Base-by-base conservation (phyloP, 2,113 vertebrate species). In the Chlorocebus sabaeus region DNA sequence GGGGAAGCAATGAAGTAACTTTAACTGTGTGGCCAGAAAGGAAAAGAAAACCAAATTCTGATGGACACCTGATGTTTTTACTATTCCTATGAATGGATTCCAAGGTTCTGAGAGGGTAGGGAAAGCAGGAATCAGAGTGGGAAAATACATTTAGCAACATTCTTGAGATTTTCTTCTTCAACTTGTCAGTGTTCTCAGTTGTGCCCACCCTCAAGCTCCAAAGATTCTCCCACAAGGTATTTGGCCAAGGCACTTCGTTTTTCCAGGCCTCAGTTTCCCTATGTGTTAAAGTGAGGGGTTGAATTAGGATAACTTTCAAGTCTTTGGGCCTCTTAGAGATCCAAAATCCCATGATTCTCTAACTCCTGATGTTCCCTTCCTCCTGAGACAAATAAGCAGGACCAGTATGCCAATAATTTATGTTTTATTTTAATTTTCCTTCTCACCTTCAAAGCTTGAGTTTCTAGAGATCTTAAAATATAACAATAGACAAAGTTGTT, bases 381-480 rank as follows among this genome's bases (percentile, higher is more conserved):
- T 75, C n/a, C 45, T 75, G n/a, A 92, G 40, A 86, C 50, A 78
- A 92, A 86, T 82, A 82, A 80, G 23, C 59, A 80, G 16, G 59
- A 18, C 52, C 68, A 61, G 16, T 50, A 81, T 50, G 12, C 32
- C 38, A 91, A 48, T 61, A 55, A 80, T 61, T 79, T 61, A 90
- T 59, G 70, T 79, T 86, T 75, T 23, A 79, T 92, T 90, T 95
- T 85, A 35, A 30, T 61, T 96, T 79, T 57, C 14, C 22, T 45
- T 48, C 68, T 93, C 75, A 70, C 5, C 57, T 82, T 52, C 75
- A 55, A 76, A 95, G 25, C n/a, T 57, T 43, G 57, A 43, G 7
- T 88, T 90, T 87, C 45, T 75, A 87, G n/a, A 88, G n/a, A 88
- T 93, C 64, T 92, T 70, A 87, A 95, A 73, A 68, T 95, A 18